Evolutionary conservation across 2,113 vertebrate genomes (phyloP).

Genomic region (Leptobrachium leishanense): DNA sequence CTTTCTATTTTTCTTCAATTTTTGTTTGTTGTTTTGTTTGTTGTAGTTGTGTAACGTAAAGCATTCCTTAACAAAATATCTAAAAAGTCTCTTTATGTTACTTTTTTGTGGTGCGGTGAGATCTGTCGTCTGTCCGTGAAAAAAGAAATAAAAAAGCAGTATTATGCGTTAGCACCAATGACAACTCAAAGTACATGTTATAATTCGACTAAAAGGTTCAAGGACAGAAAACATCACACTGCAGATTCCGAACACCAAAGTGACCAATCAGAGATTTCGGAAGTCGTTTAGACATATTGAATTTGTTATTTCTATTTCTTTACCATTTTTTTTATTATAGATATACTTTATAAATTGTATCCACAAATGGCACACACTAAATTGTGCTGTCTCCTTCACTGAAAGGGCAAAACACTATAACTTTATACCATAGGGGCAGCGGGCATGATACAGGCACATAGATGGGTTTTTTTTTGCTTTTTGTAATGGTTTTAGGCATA

Average conservation of each 20-base stretch:
- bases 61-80: constrained; percentile 65
- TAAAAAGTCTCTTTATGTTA: constrained; percentile 62
- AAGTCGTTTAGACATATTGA: constrained; percentile 21
- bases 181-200: constrained; percentile 64
- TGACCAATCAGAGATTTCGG: constrained; percentile 61
- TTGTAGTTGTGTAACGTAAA: constrained; percentile 65
- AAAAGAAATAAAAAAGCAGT: constrained; percentile 57
- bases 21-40: not conserved
- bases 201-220: constrained; percentile 63
- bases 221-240: constrained; percentile 66
- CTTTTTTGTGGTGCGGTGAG: constrained; percentile 56
- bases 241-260: constrained; percentile 65
- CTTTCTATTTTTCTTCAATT: not conserved
- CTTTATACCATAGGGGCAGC: constrained; percentile 34
- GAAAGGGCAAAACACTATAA: not conserved
- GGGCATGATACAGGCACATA: not conserved
- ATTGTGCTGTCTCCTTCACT: too few species aligned
- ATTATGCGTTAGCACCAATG: constrained; percentile 77
- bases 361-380: too few species aligned
- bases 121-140: constrained; percentile 66
- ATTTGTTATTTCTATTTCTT: not conserved
- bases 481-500: too few species aligned
- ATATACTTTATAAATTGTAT: too few species aligned
- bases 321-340: not conserved
- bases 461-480: too few species aligned